These are phyloP conservation scores for Hypolimnas misippus DNA, from an alignment of 2,888 invertebrate species.

Conservation along the genomic window DNA sequence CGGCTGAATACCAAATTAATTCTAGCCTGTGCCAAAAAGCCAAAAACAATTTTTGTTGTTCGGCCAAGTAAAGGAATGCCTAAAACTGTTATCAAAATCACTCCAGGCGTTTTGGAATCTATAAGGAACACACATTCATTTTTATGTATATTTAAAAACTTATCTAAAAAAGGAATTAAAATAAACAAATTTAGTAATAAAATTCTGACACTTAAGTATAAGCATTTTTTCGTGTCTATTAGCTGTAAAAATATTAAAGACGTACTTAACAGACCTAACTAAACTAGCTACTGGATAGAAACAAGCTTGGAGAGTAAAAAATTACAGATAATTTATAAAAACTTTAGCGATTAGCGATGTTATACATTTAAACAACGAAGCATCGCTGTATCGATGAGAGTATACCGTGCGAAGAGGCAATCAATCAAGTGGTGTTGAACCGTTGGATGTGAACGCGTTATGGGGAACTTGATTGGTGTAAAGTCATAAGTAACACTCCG, in stretches of 20 bases:
- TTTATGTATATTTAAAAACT: too few relatives aligned
- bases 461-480: slow-evolving; percentile 48
- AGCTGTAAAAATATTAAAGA: too few relatives aligned
- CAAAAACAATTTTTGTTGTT: too few relatives aligned
- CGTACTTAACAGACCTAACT: neutral
- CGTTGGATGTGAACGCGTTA: slow-evolving; percentile 34
- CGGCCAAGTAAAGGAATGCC: too few relatives aligned
- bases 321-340: slow-evolving; percentile 1
- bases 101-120: too few relatives aligned
- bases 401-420: slow-evolving; percentile 52
- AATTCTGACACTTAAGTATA: too few relatives aligned
- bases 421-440: slow-evolving; percentile 52
- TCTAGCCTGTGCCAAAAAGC: too few relatives aligned
- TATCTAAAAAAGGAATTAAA: too few relatives aligned
- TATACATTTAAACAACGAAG: slow-evolving; percentile 29
- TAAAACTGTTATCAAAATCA: too few relatives aligned
- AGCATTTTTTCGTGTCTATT: too few relatives aligned
- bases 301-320: neutral
- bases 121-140: too few relatives aligned
- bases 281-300: neutral
- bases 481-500: slow-evolving; percentile 44
- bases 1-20: neutral
- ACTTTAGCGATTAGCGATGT: slow-evolving; percentile 26
- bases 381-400: slow-evolving; percentile 31
- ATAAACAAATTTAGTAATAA: too few relatives aligned